Percentiles rank a stretch among this genome's conserved stretches.
These are phyloP conservation scores for Toxostoma redivivum DNA, from an alignment of 2,113 vertebrate species.

Conservation along the genomic window DNA sequence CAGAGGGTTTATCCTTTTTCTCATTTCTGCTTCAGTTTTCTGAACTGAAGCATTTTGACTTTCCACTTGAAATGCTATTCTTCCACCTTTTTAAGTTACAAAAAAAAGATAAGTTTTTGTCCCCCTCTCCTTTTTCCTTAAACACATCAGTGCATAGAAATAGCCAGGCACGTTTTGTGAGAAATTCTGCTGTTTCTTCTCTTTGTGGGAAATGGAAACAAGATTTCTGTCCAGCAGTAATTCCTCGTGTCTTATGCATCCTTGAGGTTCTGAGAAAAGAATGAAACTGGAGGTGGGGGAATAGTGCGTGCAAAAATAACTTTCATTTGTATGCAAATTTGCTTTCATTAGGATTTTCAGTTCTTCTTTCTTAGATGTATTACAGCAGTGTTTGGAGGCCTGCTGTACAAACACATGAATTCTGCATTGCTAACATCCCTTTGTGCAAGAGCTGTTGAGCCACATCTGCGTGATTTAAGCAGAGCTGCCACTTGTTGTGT, in stretches of 20 bases:
- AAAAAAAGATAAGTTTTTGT: neutral
- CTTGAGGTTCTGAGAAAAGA: conserved; percentile 29
- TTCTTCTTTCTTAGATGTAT: conserved; percentile 41
- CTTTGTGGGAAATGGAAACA: conserved; percentile 2
- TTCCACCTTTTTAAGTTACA: neutral
- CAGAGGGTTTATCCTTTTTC: neutral
- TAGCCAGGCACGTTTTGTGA: neutral
- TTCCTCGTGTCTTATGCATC: conserved; percentile 12
- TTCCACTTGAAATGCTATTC: neutral
- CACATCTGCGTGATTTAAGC: neutral
- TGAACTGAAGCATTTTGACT: neutral
- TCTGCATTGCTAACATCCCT: neutral
- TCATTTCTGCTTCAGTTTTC: neutral
- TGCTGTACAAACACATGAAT: conserved; percentile 32
- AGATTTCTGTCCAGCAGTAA: conserved; percentile 43
- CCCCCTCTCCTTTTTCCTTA: neutral
- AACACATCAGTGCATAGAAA: neutral
- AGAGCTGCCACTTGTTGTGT: neutral
- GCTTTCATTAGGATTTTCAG: conserved; percentile 49
- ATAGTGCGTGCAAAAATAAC: conserved; percentile 35
- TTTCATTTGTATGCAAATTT: conserved; percentile 62
- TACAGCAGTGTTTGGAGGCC: conserved; percentile 10
- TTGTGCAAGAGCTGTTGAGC: neutral
- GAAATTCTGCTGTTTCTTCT: neutral
- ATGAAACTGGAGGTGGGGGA: conserved; percentile 36